A percentile compares a stretch with the other conserved stretches of the same genome.
Conservation (phyloP, 2,797 vertebrate species). For the Chloroceryle inda region DNA sequence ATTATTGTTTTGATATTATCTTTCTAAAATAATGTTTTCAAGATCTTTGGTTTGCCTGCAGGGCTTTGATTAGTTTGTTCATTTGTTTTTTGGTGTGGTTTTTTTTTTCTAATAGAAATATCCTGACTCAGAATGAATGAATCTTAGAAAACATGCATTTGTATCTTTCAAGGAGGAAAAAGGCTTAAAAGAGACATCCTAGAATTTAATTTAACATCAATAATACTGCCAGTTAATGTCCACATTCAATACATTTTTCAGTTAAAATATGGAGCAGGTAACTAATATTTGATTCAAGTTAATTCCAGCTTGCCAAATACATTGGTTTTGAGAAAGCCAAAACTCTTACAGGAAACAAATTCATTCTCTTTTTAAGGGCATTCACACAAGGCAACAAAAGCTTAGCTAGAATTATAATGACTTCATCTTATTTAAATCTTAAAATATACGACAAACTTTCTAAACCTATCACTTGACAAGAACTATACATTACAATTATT, state of each 20-base stretch:
- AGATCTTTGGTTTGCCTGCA: background rate
- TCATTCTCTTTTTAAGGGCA: background rate
- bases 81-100: too few species aligned
- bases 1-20: background rate
- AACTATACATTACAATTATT: background rate
- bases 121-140: background rate
- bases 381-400: background rate
- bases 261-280: background rate
- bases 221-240: background rate
- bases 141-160: background rate
- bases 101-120: background rate
- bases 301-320: background rate
- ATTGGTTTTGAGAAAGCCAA: background rate
- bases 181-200: background rate
- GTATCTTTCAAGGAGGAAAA: background rate
- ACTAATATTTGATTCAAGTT: background rate
- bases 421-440: background rate
- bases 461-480: background rate
- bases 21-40: background rate
- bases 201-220: background rate
- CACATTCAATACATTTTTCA: background rate
- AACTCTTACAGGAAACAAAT: background rate
- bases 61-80: background rate
- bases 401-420: background rate
- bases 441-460: background rate